Evolutionary conservation across 2,888 invertebrate genomes (phyloP), one percentile per base, ranked within the genome.

Genomic region (Timema cristinae): DNA sequence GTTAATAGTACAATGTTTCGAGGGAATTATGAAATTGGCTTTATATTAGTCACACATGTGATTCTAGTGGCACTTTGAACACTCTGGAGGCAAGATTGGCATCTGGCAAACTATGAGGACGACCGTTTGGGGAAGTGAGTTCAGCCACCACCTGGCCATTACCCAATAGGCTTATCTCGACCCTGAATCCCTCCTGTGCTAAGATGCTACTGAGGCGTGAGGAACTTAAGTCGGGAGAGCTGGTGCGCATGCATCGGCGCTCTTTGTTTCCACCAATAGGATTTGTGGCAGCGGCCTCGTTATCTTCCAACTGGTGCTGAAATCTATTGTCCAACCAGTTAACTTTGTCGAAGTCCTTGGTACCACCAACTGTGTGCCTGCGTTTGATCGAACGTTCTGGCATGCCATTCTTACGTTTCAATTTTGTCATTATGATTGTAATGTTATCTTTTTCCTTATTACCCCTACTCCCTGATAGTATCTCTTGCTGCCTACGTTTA

Each of bases 351-450:
- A 89, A 92, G 83, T 95, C 95, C 83, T 94, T 93, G n/a, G 93
- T 93, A 71, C 96, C 95, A 75, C 95, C 95, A 9, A 96, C 95
- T 0, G 96, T 96, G 84, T 96, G 95, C 50, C 96, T 86, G 63
- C 96, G 87, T 83, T 94, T 94, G 79, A 94, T 93, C 75, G 92
- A 92, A 76, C 91, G 84, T 82, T 91, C 91, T n/a, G 89, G 90
- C 90, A 89, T 90, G 74, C 91, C 91, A 81, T 90, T 91, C 83
- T 91, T 91, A 76, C 91, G 84, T 82, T 91, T 91, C 72, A 77
- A 66, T 67, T 76, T 76, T 50, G 76, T 71, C 48, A 90, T 83
- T 80, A 91, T 90, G 70, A 87, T 86, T 77, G 85, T 83, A 77
- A 73, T 71, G 51, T 74, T 74, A 66, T 73, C 73, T 50, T 74